These are phyloP conservation scores for Cheilosia vernalis DNA, from an alignment of 2,888 invertebrate genomes.

Conservation along the genomic window DNA sequence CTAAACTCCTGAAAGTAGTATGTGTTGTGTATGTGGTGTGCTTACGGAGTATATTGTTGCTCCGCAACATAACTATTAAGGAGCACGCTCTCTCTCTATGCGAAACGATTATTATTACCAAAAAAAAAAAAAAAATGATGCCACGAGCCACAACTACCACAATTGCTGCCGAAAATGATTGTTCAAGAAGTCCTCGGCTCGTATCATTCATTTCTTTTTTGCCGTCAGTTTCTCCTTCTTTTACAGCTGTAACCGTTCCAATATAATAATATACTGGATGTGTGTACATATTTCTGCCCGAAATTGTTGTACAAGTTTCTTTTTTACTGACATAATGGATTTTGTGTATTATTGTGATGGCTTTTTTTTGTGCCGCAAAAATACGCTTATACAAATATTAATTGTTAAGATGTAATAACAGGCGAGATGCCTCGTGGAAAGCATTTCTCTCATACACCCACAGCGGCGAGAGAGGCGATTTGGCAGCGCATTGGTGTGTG, in stretches of 20 bases:
- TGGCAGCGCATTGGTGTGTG: slow-evolving; percentile 15
- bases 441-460: slow-evolving; percentile 13
- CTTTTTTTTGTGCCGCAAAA: slow-evolving; percentile 52
- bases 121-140: slow-evolving; percentile 61
- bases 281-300: slow-evolving; percentile 2
- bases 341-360: slow-evolving; percentile 46
- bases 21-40: slow-evolving; percentile 4
- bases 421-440: slow-evolving; percentile 32
- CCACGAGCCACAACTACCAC: slow-evolving; percentile 65
- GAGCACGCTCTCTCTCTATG: slow-evolving; percentile 42
- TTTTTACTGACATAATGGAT: slow-evolving; percentile 41
- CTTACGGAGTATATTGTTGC: slow-evolving; percentile 20
- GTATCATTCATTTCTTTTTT: slow-evolving; percentile 35
- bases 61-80: slow-evolving; percentile 43
- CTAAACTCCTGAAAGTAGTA: slow-evolving; percentile 53
- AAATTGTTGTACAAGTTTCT: neutral
- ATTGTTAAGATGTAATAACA: slow-evolving; percentile 62
- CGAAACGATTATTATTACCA: slow-evolving; percentile 68
- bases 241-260: slow-evolving; percentile 13
- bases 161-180: slow-evolving; percentile 65
- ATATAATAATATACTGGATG: slow-evolving; percentile 10
- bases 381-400: slow-evolving; percentile 61
- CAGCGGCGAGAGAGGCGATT: slow-evolving; percentile 17
- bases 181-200: slow-evolving; percentile 49
- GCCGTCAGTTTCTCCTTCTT: slow-evolving; percentile 30